phyloP scores from a whole-genome alignment of 1,140 invertebrate genomes.

The Plectus sambesii region DNA sequence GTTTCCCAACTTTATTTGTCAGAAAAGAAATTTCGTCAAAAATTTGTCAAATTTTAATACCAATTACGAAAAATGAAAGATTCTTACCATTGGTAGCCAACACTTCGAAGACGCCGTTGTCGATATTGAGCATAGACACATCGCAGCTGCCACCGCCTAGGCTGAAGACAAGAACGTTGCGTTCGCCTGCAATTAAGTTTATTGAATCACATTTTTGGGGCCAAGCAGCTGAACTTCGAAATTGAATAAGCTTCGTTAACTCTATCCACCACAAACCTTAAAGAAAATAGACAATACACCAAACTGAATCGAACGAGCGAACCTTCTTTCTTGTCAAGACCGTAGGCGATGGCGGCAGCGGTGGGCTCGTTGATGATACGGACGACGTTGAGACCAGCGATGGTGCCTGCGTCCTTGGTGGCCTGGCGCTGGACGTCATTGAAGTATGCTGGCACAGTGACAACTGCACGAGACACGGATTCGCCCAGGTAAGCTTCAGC shows the following conservation, averaged over 20 bases:
- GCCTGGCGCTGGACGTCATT: constrained; percentile 53
- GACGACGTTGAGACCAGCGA: constrained; percentile 52
- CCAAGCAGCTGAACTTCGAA: no score
- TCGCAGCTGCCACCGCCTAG: constrained; percentile 99
- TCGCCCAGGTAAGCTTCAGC: constrained; percentile 44
- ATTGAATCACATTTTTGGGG: no score
- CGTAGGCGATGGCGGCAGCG: constrained; percentile 68
- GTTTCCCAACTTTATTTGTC: no score
- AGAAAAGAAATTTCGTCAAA: no score
- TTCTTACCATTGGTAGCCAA: constrained; percentile 95
- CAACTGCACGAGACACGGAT: constrained; percentile 46
- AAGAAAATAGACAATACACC: no score
- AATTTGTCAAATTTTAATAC: no score
- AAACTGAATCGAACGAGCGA: constrained; percentile 5
- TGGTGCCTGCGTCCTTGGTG: constrained; percentile 62
- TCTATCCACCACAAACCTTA: no score
- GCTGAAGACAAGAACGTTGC: constrained; percentile 97
- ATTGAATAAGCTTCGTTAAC: no score
- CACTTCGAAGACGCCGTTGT: constrained; percentile 80
- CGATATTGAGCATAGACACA: constrained; percentile 94
- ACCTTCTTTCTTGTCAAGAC: constrained; percentile 60
- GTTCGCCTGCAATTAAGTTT: constrained; percentile 61
- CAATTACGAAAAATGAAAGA: no score
- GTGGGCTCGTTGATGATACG: constrained; percentile 67
- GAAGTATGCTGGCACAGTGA: constrained; percentile 49